A percentile compares a stretch with the other conserved stretches of the same genome.
Evolutionary conservation across 2,797 vertebrate genomes (phyloP).

Genomic region (Gobionotothen gibberifrons): DNA sequence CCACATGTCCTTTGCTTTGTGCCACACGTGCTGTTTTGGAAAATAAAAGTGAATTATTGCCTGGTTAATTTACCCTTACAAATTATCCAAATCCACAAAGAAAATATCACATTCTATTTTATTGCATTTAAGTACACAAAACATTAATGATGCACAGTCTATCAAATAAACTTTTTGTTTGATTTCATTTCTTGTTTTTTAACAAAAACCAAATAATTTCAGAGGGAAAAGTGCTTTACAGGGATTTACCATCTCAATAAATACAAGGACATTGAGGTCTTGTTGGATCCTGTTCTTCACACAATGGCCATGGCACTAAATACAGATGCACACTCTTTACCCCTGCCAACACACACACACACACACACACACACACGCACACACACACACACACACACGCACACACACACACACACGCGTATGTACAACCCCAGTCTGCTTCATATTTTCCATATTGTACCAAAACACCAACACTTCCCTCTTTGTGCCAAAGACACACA

Average conservation of each 20-base stretch:
- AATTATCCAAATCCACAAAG: constrained; percentile 54
- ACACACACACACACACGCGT: constrained; percentile 69
- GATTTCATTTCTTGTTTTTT: constrained; percentile 73
- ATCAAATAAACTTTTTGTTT: constrained; percentile 86
- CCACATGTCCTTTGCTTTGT: neutral
- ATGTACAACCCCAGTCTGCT: constrained; percentile 76
- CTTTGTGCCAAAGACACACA: constrained; percentile 58
- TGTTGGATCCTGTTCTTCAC: constrained; percentile 85
- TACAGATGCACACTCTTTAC: constrained; percentile 69
- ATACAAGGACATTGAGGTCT: constrained; percentile 91
- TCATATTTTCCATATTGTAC: constrained; percentile 77
- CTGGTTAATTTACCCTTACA: constrained; percentile 26
- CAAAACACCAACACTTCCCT: constrained; percentile 73
- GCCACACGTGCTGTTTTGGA: neutral
- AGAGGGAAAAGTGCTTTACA: constrained; percentile 96
- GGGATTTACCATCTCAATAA: constrained; percentile 96
- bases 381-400: constrained; percentile 76
- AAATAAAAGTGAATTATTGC: constrained; percentile 18
- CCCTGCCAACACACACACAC: constrained; percentile 55
- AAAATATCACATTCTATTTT: constrained; percentile 80
- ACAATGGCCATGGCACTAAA: constrained; percentile 76
- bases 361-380: constrained; percentile 79
- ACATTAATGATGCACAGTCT: constrained; percentile 95
- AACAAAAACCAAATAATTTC: constrained; percentile 93
- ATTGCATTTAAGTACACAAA: constrained; percentile 99